These are phyloP conservation scores for Nomada ferruginata DNA, from an alignment of 2,888 invertebrate genomes.

Conservation along the genomic window DNA sequence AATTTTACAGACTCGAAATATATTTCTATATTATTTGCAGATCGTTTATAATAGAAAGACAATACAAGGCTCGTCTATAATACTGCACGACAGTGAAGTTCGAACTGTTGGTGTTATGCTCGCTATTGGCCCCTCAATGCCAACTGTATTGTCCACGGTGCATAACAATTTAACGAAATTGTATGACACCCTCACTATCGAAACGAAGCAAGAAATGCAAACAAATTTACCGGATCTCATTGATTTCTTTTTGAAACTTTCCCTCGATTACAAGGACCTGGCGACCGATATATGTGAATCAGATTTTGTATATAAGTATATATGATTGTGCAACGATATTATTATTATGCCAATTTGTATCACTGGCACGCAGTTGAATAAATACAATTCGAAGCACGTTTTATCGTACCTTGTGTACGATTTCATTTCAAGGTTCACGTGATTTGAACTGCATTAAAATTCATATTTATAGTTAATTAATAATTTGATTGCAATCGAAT, in stretches of 20 bases:
- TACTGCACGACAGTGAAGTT: constrained; percentile 64
- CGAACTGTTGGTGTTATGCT: constrained; percentile 58
- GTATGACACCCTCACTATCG: constrained; percentile 23
- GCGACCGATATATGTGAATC: constrained; percentile 27
- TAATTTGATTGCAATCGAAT: no score
- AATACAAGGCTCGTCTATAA: constrained; percentile 62
- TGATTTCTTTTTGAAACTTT: constrained; percentile 48
- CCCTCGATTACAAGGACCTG: constrained; percentile 45
- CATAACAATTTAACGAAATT: constrained; percentile 56
- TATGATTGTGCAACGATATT: no score
- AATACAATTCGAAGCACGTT: background rate
- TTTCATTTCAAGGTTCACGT: background rate
- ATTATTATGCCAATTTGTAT: background rate
- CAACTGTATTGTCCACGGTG: constrained; percentile 51
- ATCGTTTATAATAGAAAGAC: constrained; percentile 59
- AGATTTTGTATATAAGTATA: background rate
- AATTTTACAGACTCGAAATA: background rate
- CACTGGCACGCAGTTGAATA: background rate
- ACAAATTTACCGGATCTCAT: constrained; percentile 56
- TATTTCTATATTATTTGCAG: constrained; percentile 35
- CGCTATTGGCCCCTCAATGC: constrained; percentile 55
- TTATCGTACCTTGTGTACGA: no score
- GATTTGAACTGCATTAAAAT: background rate
- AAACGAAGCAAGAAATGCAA: constrained; percentile 27
- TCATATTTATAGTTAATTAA: background rate